Percentiles rank a stretch among this genome's conserved stretches.
These are phyloP conservation scores for Lasius fuliginosus DNA, from an alignment of 2,888 invertebrate species.

Conservation along the genomic window DNA sequence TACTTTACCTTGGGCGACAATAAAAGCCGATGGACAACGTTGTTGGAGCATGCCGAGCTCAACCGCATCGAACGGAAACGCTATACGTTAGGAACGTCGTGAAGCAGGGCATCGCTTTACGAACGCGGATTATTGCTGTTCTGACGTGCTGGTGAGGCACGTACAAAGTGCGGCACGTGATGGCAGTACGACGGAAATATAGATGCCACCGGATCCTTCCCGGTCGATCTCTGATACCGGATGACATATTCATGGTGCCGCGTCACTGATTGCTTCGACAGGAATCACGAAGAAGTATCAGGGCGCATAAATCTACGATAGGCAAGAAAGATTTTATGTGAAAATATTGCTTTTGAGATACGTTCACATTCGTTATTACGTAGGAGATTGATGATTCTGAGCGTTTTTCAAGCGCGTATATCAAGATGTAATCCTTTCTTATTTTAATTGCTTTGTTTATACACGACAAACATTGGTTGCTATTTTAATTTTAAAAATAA, in stretches of 20 bases:
- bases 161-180: constrained; percentile 23
- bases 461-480: constrained; percentile 1
- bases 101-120: not conserved
- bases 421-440: constrained; percentile 26
- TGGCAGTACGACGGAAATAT: constrained; percentile 26
- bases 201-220: not conserved
- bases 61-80: not conserved
- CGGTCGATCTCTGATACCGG: constrained; percentile 25
- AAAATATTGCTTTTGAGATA: constrained; percentile 48
- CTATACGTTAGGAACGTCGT: not conserved
- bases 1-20: constrained; percentile 48
- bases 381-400: constrained; percentile 39
- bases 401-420: constrained; percentile 20
- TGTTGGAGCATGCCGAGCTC: constrained; percentile 2
- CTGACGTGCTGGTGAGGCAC: not conserved
- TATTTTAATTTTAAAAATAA: not conserved
- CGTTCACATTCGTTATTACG: constrained; percentile 33
- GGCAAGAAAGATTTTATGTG: constrained; percentile 25
- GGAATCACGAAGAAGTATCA: constrained; percentile 39
- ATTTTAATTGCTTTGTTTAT: constrained; percentile 9
- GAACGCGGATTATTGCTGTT: constrained; percentile 30
- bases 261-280: constrained; percentile 42
- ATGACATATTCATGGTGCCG: constrained; percentile 12
- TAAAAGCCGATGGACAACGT: constrained; percentile 55
- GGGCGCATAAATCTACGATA: constrained; percentile 28